phyloP scores from a whole-genome alignment of 2,888 invertebrate genomes.

The Furcula furcula region DNA sequence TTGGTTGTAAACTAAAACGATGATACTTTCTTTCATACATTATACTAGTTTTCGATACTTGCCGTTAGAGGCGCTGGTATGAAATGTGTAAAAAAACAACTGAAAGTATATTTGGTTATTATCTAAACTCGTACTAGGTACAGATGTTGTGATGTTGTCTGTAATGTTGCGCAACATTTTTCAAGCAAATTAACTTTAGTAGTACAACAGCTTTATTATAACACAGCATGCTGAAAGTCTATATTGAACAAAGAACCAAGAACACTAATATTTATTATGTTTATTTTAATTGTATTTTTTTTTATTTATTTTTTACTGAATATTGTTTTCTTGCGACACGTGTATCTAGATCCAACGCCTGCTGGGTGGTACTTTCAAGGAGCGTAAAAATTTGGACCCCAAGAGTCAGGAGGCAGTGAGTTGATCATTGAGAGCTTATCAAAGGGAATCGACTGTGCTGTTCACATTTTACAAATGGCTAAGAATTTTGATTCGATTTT shows the following conservation, averaged over 20 bases:
- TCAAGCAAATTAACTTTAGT: background rate
- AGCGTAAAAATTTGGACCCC: slow-evolving; percentile 85
- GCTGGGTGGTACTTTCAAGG: slow-evolving; percentile 86
- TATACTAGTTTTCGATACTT: no score
- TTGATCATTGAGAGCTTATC: slow-evolving; percentile 50
- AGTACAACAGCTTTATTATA: background rate
- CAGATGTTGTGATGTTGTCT: no score
- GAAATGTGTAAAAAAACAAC: no score
- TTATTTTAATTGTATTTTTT: slow-evolving; percentile 26
- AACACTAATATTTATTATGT: slow-evolving; percentile 21
- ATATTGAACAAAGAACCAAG: slow-evolving; percentile 34
- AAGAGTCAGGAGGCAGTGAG: slow-evolving; percentile 87
- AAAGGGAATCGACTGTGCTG: slow-evolving; percentile 20
- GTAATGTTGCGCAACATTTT: no score
- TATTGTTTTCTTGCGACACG: slow-evolving; percentile 47
- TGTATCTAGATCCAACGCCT: slow-evolving; percentile 87
- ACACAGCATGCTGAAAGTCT: slow-evolving; percentile 15
- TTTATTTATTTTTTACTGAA: slow-evolving; percentile 47
- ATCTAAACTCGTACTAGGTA: no score
- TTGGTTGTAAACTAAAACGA: no score
- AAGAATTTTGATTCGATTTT: slow-evolving; percentile 27
- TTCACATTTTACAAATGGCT: slow-evolving; percentile 10
- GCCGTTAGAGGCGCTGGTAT: no score
- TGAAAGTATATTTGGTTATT: no score
- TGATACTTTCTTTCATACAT: no score